These are phyloP conservation scores for Rhabdomys pumilio DNA, from an alignment of 2,797 vertebrate species.

Conservation along the genomic window DNA sequence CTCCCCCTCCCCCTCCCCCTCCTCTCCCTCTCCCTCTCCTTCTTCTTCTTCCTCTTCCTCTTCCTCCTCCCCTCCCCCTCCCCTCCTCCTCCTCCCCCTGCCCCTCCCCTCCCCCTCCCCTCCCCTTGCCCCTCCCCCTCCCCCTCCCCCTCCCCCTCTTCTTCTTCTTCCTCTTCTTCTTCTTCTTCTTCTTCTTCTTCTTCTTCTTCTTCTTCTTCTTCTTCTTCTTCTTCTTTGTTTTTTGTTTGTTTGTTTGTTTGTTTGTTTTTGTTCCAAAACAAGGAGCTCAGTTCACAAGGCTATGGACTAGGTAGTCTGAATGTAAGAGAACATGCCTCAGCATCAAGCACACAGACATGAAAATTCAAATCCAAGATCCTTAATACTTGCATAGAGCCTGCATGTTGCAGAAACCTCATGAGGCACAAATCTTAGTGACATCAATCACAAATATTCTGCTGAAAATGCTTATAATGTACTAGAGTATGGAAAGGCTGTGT, in stretches of 20 bases:
- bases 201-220: too few relatives aligned
- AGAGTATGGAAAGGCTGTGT: background rate
- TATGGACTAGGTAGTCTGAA: background rate
- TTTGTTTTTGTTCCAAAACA: conserved; percentile 32
- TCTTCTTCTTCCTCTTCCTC: too few relatives aligned
- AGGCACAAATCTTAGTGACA: conserved; percentile 38
- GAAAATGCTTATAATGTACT: conserved; percentile 28
- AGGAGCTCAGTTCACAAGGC: background rate
- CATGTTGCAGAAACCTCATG: conserved; percentile 19
- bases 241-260: background rate
- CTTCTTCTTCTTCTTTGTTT: background rate
- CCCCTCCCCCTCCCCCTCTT: too few relatives aligned
- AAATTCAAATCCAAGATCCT: background rate
- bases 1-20: too few relatives aligned
- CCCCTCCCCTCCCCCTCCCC: too few relatives aligned
- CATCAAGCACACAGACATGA: conserved; percentile 33
- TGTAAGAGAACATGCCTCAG: background rate
- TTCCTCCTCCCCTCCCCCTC: too few relatives aligned
- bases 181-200: too few relatives aligned
- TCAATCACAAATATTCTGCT: conserved; percentile 9
- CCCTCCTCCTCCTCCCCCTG: too few relatives aligned
- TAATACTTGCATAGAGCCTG: background rate
- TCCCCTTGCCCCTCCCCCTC: too few relatives aligned
- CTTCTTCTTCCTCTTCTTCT: too few relatives aligned
- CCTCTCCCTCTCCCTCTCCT: too few relatives aligned